Evolutionary conservation across 2,888 invertebrate genomes (phyloP).

Genomic region (Eupithecia dodoneata): DNA sequence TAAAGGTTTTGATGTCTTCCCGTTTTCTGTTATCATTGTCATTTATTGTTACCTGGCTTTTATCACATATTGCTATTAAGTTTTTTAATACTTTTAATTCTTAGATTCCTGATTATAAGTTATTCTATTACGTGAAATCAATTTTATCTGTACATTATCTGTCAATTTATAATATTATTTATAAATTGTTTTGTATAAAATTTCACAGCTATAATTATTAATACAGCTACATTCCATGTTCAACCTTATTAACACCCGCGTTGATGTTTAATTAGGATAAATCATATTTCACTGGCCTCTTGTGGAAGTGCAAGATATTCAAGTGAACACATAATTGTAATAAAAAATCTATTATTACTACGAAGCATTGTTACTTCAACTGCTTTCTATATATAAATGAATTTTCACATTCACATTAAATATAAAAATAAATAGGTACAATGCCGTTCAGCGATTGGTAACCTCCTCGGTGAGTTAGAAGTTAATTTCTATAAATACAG

Average conservation of each 20-base stretch:
- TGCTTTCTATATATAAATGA: neutral
- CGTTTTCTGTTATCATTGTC: slow-evolving; percentile 21
- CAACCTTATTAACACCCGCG: slow-evolving; percentile 18
- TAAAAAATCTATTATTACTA: neutral
- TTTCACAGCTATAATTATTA: slow-evolving; percentile 1
- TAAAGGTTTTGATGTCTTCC: slow-evolving; percentile 30
- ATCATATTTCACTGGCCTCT: slow-evolving; percentile 54
- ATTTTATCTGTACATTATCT: slow-evolving; percentile 6
- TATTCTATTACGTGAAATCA: neutral
- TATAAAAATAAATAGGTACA: neutral
- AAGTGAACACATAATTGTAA: slow-evolving; percentile 35
- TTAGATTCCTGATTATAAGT: neutral
- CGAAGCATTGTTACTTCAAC: neutral
- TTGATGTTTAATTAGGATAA: slow-evolving; percentile 35
- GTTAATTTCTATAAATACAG: no score
- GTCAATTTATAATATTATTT: slow-evolving; percentile 24
- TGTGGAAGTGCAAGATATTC: slow-evolving; percentile 55
- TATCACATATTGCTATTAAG: slow-evolving; percentile 8
- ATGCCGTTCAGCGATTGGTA: neutral
- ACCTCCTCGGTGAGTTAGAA: neutral
- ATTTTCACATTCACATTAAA: neutral
- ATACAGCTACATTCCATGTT: slow-evolving; percentile 38
- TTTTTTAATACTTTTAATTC: slow-evolving; percentile 2
- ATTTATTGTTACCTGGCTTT: slow-evolving; percentile 29
- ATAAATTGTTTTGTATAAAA: slow-evolving; percentile 21